These are phyloP conservation scores for Micropoecilia bifurca DNA, from an alignment of 2,797 vertebrate genomes.

Conservation along the genomic window DNA sequence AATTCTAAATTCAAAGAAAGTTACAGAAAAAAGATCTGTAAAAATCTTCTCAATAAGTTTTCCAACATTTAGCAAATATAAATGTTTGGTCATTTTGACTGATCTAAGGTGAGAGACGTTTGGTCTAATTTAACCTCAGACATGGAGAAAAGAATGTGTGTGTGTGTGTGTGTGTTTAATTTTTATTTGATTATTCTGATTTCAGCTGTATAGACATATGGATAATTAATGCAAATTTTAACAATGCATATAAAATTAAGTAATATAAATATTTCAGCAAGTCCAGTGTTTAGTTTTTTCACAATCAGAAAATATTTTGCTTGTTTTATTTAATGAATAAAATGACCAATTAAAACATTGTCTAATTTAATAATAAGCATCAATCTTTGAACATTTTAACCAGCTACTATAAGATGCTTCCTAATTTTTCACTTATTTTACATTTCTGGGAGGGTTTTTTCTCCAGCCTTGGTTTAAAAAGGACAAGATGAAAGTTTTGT, in stretches of 20 bases:
- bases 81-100: no score
- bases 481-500: no score
- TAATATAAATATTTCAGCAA: neutral
- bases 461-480: no score
- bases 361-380: neutral
- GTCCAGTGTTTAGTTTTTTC: neutral
- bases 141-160: no score
- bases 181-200: neutral
- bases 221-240: neutral
- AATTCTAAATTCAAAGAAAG: no score
- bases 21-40: no score
- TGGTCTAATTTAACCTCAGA: no score
- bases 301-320: neutral
- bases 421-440: neutral
- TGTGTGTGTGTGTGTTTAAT: no score
- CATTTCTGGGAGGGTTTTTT: no score
- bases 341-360: neutral
- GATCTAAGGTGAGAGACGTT: no score
- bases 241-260: neutral
- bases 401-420: neutral
- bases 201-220: neutral
- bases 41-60: no score
- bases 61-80: no score
- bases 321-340: neutral
- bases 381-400: neutral